These are phyloP conservation scores for Cinclus cinclus DNA, from an alignment of 2,113 vertebrate species.

Conservation along the genomic window DNA sequence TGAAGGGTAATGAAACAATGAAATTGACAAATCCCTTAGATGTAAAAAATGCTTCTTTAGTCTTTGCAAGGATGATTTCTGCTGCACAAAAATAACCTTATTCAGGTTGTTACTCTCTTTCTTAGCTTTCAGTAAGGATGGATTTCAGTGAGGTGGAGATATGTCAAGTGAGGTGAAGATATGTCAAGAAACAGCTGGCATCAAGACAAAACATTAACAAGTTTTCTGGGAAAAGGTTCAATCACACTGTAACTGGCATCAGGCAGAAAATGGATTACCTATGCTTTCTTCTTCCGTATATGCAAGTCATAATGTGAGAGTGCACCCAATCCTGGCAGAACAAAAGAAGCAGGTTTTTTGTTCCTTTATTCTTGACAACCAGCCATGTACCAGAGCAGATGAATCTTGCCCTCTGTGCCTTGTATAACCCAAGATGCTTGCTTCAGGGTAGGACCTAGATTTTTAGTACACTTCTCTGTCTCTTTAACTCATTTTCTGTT, in stretches of 20 bases:
- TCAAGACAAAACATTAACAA: not conserved
- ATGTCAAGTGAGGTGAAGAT: not conserved
- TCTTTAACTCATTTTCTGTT: not conserved
- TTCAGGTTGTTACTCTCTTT: not conserved
- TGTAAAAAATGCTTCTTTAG: not conserved
- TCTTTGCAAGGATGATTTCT: not conserved
- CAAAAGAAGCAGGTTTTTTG: fast-evolving
- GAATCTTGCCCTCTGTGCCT: not conserved
- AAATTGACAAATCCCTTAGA: not conserved
- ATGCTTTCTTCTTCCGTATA: not conserved
- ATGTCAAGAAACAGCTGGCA: not conserved
- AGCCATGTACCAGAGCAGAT: not conserved
- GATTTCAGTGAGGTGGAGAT: not conserved
- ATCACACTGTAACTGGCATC: not conserved
- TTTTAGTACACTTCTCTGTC: not conserved
- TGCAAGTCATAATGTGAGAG: not conserved
- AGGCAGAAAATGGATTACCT: not conserved
- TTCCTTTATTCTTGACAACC: not conserved
- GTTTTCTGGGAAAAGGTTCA: not conserved
- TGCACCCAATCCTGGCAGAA: not conserved
- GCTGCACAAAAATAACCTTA: not conserved
- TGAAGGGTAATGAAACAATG: not conserved
- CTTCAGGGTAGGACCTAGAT: not conserved
- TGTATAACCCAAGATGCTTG: not conserved
- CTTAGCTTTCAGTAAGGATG: not conserved